Percentiles rank a stretch among this genome's conserved stretches.
Evolutionary conservation across 2,797 vertebrate genomes (phyloP).

Genomic region (Rachycentron canadum): DNA sequence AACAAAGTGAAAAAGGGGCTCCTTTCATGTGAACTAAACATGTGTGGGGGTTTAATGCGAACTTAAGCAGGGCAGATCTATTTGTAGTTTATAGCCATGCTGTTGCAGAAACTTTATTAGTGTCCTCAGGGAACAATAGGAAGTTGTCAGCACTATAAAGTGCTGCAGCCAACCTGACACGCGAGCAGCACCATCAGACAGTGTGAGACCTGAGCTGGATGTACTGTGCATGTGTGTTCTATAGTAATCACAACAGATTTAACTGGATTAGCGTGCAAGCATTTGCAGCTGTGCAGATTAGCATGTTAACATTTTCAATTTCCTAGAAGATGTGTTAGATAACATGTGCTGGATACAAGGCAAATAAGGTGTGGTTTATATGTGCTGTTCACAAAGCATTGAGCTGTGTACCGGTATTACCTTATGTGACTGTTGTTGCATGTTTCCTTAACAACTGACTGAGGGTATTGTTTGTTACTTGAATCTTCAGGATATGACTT

Average conservation of each 20-base stretch:
- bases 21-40: constrained; percentile 60
- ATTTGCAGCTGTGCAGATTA: constrained; percentile 63
- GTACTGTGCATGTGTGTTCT: constrained; percentile 50
- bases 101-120: constrained; percentile 27
- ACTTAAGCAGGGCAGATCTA: constrained; percentile 34
- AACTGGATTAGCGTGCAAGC: constrained; percentile 71
- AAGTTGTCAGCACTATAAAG: constrained; percentile 36
- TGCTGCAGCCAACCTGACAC: constrained; percentile 30
- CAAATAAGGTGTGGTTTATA: constrained; percentile 4
- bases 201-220: constrained; percentile 63
- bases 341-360: constrained; percentile 5
- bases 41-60: constrained; percentile 45
- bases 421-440: not conserved
- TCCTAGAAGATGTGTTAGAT: constrained; percentile 38
- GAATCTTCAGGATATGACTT: not conserved
- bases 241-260: constrained; percentile 69
- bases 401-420: not conserved
- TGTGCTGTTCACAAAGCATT: not conserved
- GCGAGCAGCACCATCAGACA: constrained; percentile 25
- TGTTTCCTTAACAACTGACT: not conserved
- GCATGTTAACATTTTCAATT: constrained; percentile 55
- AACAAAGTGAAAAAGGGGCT: constrained; percentile 24
- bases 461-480: not conserved
- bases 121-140: constrained; percentile 39
- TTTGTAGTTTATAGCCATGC: constrained; percentile 50